phyloP scores from a whole-genome alignment of 2,888 invertebrate species.

The Laothoe populi region DNA sequence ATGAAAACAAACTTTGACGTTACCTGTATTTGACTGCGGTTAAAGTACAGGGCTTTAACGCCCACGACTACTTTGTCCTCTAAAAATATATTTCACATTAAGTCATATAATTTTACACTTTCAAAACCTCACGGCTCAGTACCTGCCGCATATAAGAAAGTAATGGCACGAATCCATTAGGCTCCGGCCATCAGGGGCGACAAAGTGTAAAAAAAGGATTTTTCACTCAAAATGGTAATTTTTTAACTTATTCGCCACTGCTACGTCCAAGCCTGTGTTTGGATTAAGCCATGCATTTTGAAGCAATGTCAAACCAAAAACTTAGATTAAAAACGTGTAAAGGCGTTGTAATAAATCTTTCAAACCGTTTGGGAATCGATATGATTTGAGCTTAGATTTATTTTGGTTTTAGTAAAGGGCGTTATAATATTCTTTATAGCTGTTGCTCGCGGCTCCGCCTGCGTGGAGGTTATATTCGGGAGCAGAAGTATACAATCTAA shows the following conservation, averaged over 20 bases:
- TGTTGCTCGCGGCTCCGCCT: no score
- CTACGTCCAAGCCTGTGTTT: slow-evolving; percentile 15
- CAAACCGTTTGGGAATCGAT: slow-evolving; percentile 11
- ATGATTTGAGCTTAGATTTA: slow-evolving; percentile 2
- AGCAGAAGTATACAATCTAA: no score
- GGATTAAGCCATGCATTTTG: slow-evolving; percentile 9
- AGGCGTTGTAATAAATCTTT: slow-evolving; percentile 19
- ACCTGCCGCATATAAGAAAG: slow-evolving; percentile 22
- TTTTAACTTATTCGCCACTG: slow-evolving; percentile 19
- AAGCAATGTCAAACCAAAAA: slow-evolving; percentile 25
- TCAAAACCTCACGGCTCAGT: slow-evolving; percentile 8
- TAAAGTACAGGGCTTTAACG: no score
- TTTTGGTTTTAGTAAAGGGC: slow-evolving; percentile 9
- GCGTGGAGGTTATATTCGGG: no score
- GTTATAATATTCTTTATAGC: slow-evolving; percentile 9
- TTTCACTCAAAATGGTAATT: slow-evolving; percentile 25
- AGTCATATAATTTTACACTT: slow-evolving; percentile 15
- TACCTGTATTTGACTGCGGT: no score
- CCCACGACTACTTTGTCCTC: neutral
- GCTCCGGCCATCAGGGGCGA: slow-evolving; percentile 20
- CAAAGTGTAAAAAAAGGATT: slow-evolving; percentile 18
- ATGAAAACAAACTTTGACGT: no score
- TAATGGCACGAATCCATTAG: slow-evolving; percentile 24
- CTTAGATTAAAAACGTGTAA: slow-evolving; percentile 17
- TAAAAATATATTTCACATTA: neutral